Evolutionary conservation across 1,140 invertebrate species (phyloP).

Genomic region (Pentalonia nigronervosa): DNA sequence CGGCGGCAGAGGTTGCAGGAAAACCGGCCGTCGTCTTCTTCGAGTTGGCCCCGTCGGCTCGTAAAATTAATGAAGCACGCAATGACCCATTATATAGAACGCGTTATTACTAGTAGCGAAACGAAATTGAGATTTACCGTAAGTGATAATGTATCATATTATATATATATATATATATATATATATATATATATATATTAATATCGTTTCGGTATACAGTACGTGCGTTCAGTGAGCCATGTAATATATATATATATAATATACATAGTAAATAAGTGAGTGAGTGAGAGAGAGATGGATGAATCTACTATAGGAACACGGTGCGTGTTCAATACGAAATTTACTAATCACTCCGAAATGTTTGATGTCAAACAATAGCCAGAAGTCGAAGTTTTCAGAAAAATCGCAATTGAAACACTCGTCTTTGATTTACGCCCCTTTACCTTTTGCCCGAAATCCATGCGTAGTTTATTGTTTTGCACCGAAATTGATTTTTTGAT

Average conservation of each 20-base stretch:
- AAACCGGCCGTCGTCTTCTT: not conserved
- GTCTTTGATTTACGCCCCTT: not conserved
- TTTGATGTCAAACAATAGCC: not conserved
- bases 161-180: not conserved
- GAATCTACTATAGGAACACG: not conserved
- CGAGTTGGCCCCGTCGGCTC: not conserved
- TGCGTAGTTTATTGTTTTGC: not conserved
- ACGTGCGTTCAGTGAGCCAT: not conserved
- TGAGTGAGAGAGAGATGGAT: not conserved
- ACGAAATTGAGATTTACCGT: constrained; percentile 7
- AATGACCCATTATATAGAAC: constrained; percentile 11
- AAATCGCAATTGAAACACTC: not conserved
- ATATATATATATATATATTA: not conserved
- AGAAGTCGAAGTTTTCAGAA: not conserved
- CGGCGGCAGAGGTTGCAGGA: not conserved
- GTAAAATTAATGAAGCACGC: constrained; percentile 31
- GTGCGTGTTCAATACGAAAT: not conserved
- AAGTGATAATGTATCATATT: not conserved
- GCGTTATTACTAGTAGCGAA: not conserved
- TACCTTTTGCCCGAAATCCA: not conserved
- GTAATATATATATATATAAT: not conserved
- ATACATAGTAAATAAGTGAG: not conserved
- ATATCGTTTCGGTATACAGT: not conserved
- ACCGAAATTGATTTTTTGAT: not conserved
- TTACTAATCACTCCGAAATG: not conserved